phyloP scores from a whole-genome alignment of 2,888 invertebrate species.

The Alsophila aescularia region DNA sequence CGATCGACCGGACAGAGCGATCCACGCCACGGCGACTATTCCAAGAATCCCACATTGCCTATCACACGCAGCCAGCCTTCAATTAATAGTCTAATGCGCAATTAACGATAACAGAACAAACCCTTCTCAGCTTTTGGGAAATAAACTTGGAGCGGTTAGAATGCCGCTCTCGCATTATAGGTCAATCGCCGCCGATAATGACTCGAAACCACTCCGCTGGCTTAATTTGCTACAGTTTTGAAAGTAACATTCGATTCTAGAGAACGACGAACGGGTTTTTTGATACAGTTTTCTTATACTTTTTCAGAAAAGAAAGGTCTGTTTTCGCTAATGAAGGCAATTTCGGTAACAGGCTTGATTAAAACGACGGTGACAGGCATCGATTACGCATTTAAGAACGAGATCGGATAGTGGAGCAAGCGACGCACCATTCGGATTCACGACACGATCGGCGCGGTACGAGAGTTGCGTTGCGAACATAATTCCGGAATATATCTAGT shows the following conservation, averaged over 20 bases:
- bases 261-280: slow-evolving; percentile 58
- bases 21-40: slow-evolving; percentile 44
- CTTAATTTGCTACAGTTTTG: slow-evolving; percentile 62
- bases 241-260: slow-evolving; percentile 62
- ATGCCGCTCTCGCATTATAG: slow-evolving; percentile 34
- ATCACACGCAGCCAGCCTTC: slow-evolving; percentile 39
- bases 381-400: slow-evolving; percentile 57
- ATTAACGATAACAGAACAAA: slow-evolving; percentile 36
- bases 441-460: slow-evolving; percentile 61
- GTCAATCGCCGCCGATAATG: slow-evolving; percentile 45
- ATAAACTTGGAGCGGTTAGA: slow-evolving; percentile 26
- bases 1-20: slow-evolving; percentile 46
- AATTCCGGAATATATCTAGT: slow-evolving; percentile 77
- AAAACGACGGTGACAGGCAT: slow-evolving; percentile 64
- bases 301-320: slow-evolving; percentile 56
- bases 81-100: slow-evolving; percentile 39
- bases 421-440: slow-evolving; percentile 57
- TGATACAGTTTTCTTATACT: slow-evolving; percentile 58
- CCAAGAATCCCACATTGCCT: slow-evolving; percentile 45
- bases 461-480: slow-evolving; percentile 65
- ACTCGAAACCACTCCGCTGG: slow-evolving; percentile 47
- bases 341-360: slow-evolving; percentile 67
- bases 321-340: slow-evolving; percentile 69
- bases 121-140: slow-evolving; percentile 32
- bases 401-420: slow-evolving; percentile 36